phyloP scores from a whole-genome alignment of 2,797 vertebrate genomes.

The Delichon dasypus region DNA sequence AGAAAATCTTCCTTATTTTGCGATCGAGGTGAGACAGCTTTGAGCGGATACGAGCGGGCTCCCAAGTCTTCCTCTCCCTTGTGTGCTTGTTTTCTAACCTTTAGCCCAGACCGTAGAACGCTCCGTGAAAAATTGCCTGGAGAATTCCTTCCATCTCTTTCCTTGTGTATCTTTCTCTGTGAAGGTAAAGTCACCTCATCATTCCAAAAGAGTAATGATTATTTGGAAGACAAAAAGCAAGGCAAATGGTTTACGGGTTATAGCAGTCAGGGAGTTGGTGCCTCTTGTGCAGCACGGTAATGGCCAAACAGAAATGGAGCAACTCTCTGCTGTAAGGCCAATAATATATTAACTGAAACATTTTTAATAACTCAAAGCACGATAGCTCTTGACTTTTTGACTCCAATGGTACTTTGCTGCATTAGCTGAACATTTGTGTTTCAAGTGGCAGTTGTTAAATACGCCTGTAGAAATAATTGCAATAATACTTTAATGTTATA shows the following conservation, averaged over 20 bases:
- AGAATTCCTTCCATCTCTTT: not conserved
- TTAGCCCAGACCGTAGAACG: not conserved
- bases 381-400: not conserved
- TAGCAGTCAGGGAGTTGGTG: not conserved
- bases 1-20: not conserved
- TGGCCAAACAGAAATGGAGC: not conserved
- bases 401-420: not conserved
- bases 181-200: not conserved
- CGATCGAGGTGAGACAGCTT: not conserved
- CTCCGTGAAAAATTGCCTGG: not conserved
- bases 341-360: not conserved
- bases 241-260: not conserved
- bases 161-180: not conserved
- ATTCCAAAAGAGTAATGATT: not conserved
- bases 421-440: not conserved
- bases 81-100: not conserved
- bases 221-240: not conserved
- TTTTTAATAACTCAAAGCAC: not conserved
- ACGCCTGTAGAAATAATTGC: not conserved
- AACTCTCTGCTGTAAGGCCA: not conserved
- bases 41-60: not conserved
- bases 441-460: not conserved
- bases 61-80: not conserved
- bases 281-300: not conserved
- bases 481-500: not conserved